phyloP scores from a whole-genome alignment of 2,113 vertebrate species.

The Odontesthes bonariensis region DNA sequence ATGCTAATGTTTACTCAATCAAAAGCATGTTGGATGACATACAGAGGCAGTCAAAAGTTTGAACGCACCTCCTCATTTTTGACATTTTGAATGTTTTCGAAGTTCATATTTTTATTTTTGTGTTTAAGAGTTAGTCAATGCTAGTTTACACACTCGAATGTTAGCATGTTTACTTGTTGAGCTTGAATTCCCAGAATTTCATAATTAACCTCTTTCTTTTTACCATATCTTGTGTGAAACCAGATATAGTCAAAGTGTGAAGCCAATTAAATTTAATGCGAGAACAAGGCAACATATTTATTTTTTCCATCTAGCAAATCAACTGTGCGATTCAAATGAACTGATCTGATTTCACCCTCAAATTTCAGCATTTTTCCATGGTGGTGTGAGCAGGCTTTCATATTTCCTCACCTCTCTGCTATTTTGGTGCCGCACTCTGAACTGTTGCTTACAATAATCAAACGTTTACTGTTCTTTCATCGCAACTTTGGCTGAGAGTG shows the following conservation, averaged over 20 bases:
- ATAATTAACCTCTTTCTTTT: background rate
- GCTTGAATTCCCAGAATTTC: background rate
- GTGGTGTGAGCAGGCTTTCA: too few species aligned
- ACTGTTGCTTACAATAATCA: conserved; percentile 15
- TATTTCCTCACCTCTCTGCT: background rate
- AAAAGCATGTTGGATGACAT: too few species aligned
- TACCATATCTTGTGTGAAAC: background rate
- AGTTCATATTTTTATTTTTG: background rate
- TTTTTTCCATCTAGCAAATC: background rate
- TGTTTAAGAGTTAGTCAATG: background rate
- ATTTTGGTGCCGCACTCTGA: conserved; percentile 8
- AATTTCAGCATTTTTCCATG: background rate
- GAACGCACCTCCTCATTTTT: too few species aligned
- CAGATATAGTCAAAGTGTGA: too few species aligned
- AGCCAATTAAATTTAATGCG: background rate
- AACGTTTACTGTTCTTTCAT: conserved; percentile 25
- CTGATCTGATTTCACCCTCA: background rate
- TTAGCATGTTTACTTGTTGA: too few species aligned
- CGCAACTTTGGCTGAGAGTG: background rate
- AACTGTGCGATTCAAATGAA: too few species aligned
- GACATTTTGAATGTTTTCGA: too few species aligned
- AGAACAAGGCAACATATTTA: background rate
- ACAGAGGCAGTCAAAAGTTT: too few species aligned
- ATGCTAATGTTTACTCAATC: too few species aligned
- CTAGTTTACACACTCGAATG: background rate